Evolutionary conservation across 1,140 invertebrate genomes (phyloP), one percentile per base, ranked within the genome.

Genomic region (Musca vetustissima): DNA sequence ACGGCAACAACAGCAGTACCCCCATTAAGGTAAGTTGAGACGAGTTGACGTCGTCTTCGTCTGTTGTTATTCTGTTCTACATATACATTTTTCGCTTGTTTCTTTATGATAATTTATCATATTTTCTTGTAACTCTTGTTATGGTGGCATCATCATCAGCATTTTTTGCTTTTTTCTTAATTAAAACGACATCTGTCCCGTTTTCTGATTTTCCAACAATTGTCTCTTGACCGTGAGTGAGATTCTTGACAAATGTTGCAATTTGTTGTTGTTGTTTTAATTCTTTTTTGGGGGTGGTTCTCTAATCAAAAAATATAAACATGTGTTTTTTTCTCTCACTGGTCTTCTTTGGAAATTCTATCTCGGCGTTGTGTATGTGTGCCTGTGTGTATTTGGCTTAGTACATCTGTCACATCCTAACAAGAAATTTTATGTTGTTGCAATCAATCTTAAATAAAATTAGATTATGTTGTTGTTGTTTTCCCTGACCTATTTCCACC

Each of bases 401-500:
- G n/a, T n/a, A n/a, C 53, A 59, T 28, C 7, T 19, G n/a, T 4
- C 21, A 55, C 19, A 15, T 4, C 17, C 9, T 43, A 61, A 36
- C 25, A 36, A 36, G 1, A 36, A 32, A 17, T 61, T 19, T 17
- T 21, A 61, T 36, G 28, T 17, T 61, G 36, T 61, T 61, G 28
- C 1, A 19, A 17, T 61, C 6, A 21, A 19, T 11, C 1, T 25
- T 8, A n/a, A 17, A 55, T 25, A 14, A 7, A 55, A 25, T 24
- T 9, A 43, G 36, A 61, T 61, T 17, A 13, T 59, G 14, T n/a
- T 25, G n/a, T 24, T 59, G 14, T n/a, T 25, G n/a, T n/a, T 25
- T 15, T 24, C 55, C 57, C 32, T 61, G 57, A 61, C 57, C 57
- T 61, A 61, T 61, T 61, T 61, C 36, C 17, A 21, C 57, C 57